A percentile compares a stretch with the other conserved stretches of the same genome.
phyloP scores from a whole-genome alignment of 1,140 invertebrate species.

The Kradibia gibbosae region DNA sequence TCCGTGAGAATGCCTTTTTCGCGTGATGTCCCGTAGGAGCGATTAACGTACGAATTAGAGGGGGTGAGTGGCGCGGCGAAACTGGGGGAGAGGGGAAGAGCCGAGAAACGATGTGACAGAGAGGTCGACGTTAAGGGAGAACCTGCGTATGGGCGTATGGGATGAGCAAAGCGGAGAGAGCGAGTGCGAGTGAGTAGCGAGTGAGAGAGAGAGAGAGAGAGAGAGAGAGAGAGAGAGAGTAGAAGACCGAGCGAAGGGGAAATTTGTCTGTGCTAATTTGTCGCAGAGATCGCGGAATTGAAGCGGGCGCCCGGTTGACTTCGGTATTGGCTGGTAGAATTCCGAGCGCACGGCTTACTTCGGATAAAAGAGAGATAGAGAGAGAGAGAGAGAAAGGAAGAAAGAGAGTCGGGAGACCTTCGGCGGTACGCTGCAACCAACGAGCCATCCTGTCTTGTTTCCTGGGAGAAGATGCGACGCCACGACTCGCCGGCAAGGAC shows the following conservation, averaged over 20 bases:
- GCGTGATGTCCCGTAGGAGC: constrained; percentile 47
- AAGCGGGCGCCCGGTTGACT: constrained; percentile 61
- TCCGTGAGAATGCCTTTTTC: constrained; percentile 40
- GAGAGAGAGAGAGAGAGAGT: background rate
- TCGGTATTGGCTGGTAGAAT: constrained; percentile 63
- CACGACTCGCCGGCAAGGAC: constrained; percentile 54
- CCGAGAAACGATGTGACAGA: constrained; percentile 3
- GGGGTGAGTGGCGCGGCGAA: background rate
- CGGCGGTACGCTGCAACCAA: background rate
- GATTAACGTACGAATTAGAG: constrained; percentile 40
- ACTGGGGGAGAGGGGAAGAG: background rate
- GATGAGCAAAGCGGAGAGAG: background rate
- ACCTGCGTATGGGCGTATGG: background rate
- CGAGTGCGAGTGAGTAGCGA: background rate
- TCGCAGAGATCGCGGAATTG: constrained; percentile 65
- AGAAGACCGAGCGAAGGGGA: constrained; percentile 55
- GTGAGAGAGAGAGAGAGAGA: background rate
- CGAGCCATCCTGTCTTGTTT: constrained; percentile 55
- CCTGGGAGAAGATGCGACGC: constrained; percentile 47
- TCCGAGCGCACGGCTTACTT: constrained; percentile 44
- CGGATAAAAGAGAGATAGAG: background rate
- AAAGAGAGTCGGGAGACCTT: background rate
- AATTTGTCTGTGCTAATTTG: constrained; percentile 68
- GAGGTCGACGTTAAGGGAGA: constrained; percentile 3
- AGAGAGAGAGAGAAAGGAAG: background rate